Evolutionary conservation across 2,888 invertebrate genomes (phyloP).

Genomic region (Antheraea assamensis): DNA sequence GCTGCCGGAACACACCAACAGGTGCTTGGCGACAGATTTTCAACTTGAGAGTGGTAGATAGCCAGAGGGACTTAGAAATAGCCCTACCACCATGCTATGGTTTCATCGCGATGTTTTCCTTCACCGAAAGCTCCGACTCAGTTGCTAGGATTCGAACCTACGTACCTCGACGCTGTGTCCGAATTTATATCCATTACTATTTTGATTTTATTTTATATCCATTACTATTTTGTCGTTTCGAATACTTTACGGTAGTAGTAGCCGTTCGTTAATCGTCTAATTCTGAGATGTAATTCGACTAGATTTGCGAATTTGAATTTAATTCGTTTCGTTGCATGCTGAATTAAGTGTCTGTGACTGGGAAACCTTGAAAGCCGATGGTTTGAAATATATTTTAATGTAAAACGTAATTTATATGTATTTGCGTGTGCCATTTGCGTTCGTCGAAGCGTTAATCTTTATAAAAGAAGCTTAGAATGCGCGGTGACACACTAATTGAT

Average conservation of each 20-base stretch:
- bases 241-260: neutral
- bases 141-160: no score
- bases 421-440: neutral
- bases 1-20: no score
- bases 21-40: no score
- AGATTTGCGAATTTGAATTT: slow-evolving; percentile 1
- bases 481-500: neutral
- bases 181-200: no score
- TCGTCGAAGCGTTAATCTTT: neutral
- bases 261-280: neutral
- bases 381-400: neutral
- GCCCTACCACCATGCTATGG: no score
- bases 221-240: neutral
- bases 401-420: neutral
- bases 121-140: no score
- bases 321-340: slow-evolving; percentile 11
- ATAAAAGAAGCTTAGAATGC: neutral
- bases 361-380: slow-evolving; percentile 4
- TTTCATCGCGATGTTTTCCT: no score
- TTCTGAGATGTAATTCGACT: neutral
- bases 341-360: neutral
- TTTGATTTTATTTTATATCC: neutral
- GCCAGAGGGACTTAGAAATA: no score
- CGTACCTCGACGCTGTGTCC: no score
- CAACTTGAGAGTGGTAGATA: no score